These are phyloP conservation scores for Amphipoea oculea DNA, from an alignment of 2,888 invertebrate genomes.

Conservation along the genomic window DNA sequence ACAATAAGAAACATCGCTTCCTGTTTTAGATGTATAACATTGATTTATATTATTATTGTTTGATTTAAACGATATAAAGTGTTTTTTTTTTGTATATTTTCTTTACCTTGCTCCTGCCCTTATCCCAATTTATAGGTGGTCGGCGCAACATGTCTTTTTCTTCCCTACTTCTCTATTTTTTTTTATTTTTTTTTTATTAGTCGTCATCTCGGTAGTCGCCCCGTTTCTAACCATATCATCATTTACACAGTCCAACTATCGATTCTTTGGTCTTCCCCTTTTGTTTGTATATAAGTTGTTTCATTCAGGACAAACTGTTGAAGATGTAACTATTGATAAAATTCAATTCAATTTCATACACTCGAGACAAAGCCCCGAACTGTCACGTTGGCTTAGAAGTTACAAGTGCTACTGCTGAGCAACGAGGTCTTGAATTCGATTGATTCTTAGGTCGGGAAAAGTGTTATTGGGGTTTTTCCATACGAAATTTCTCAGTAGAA, in stretches of 20 bases:
- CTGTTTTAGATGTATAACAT: slow-evolving; percentile 5
- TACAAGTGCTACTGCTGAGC: not conserved
- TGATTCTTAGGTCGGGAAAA: not conserved
- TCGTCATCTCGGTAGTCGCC: too few relatives aligned
- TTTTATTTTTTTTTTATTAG: too few relatives aligned
- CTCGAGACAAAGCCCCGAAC: not conserved
- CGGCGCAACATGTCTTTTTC: too few relatives aligned
- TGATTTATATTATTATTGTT: slow-evolving; percentile 32
- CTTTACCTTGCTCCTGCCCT: too few relatives aligned
- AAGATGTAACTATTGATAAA: not conserved
- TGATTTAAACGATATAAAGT: slow-evolving; percentile 28
- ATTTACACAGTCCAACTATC: too few relatives aligned
- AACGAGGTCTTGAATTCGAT: not conserved
- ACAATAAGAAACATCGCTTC: slow-evolving; percentile 26
- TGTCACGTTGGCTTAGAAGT: not conserved
- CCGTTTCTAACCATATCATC: too few relatives aligned
- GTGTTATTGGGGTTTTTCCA: not conserved
- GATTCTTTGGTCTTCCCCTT: too few relatives aligned
- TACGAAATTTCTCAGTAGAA: not conserved
- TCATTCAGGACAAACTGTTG: not conserved
- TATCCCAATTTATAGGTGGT: too few relatives aligned
- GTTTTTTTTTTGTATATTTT: not conserved
- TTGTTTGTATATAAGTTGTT: not conserved
- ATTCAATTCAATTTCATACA: not conserved
- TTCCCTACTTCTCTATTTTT: too few relatives aligned